Conservation (phyloP, 1,140 invertebrate genomes). For the Drosophila ambigua region DNA sequence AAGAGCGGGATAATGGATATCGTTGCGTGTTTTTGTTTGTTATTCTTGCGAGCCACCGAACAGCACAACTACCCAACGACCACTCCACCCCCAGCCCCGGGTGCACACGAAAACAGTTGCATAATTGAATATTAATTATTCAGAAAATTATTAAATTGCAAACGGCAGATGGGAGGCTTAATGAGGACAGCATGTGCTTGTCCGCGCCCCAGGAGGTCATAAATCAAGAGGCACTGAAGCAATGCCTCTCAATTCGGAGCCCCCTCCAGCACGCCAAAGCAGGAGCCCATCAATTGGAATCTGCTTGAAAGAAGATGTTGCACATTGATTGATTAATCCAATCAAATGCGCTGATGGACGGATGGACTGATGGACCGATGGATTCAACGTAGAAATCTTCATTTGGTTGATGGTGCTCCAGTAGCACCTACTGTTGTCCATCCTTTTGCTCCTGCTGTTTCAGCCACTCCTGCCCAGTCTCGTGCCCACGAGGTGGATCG, state of each 20-base stretch:
- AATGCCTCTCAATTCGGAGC: neutral
- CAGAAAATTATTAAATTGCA: conserved; percentile 75
- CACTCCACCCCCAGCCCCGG: no score
- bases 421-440: neutral
- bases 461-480: conserved; percentile 9
- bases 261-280: neutral
- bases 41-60: no score
- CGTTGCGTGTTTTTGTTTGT: conserved; percentile 24
- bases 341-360: conserved; percentile 58
- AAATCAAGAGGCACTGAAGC: conserved; percentile 48
- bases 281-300: conserved; percentile 14
- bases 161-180: conserved; percentile 33
- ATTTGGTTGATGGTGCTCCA: conserved; percentile 5
- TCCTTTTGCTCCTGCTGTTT: conserved; percentile 3
- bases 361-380: conserved; percentile 35
- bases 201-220: conserved; percentile 12
- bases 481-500: conserved; percentile 8
- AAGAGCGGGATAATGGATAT: conserved; percentile 70
- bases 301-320: conserved; percentile 35
- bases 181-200: conserved; percentile 37
- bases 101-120: conserved; percentile 40
- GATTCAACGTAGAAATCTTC: neutral
- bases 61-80: no score
- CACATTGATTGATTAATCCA: conserved; percentile 77
- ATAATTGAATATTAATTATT: conserved; percentile 83